Conservation (phyloP, 2,113 vertebrate genomes). For the Pitta sordida region DNA sequence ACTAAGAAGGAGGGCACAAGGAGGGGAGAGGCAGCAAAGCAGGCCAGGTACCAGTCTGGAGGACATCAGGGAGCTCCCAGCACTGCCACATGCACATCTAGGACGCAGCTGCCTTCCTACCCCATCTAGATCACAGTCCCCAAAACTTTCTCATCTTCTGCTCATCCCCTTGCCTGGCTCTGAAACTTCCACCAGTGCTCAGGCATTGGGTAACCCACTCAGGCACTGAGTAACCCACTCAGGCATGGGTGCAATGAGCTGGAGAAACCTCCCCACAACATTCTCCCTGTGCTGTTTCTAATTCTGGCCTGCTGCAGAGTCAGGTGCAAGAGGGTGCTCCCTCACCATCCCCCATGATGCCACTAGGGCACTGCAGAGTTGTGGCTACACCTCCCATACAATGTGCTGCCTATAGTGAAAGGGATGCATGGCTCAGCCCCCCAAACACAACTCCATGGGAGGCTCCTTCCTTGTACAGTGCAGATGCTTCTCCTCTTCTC, state of each 20-base stretch:
- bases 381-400: fast-evolving
- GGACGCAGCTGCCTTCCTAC: neutral
- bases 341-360: fast-evolving
- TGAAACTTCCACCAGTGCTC: neutral
- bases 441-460: fast-evolving
- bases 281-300: neutral
- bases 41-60: neutral
- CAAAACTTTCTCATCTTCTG: neutral
- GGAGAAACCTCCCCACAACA: neutral
- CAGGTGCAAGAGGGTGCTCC: neutral
- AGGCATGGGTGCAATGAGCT: neutral
- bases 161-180: neutral
- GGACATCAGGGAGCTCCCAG: neutral
- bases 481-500: neutral
- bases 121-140: neutral
- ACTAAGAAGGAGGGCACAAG: neutral
- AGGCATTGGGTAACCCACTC: too few species aligned
- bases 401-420: neutral
- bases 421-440: neutral
- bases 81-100: neutral
- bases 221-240: neutral
- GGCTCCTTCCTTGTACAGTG: neutral
- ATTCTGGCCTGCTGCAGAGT: neutral
- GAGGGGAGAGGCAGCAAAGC: slow-evolving; percentile 5
- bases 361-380: neutral